Evolutionary conservation across 2,888 invertebrate genomes (phyloP).

Genomic region (Netelia fuscicornis): DNA sequence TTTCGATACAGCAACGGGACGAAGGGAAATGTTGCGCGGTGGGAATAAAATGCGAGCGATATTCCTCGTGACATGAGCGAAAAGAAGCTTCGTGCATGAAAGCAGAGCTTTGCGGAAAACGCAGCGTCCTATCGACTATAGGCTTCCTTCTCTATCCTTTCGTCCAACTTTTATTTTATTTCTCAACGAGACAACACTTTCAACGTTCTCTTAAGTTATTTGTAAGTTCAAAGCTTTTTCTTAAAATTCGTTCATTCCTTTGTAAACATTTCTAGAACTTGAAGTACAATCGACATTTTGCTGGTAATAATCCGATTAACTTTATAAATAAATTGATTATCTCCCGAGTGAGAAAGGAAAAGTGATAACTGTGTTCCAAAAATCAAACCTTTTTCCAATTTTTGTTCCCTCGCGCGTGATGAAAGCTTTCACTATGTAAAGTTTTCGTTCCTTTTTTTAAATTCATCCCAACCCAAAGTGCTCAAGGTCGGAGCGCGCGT

Average conservation of each 20-base stretch:
- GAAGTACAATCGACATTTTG: no score
- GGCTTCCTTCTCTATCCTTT: constrained; percentile 70
- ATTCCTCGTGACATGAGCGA: constrained; percentile 62
- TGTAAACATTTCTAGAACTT: neutral
- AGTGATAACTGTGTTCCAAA: neutral
- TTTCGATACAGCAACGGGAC: constrained; percentile 38
- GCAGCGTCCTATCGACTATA: constrained; percentile 2
- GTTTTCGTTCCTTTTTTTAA: neutral
- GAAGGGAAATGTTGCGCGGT: constrained; percentile 15
- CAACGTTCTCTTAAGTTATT: constrained; percentile 8
- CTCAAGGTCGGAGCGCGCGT: neutral
- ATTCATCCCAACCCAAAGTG: neutral
- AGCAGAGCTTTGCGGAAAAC: constrained; percentile 59
- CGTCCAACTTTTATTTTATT: constrained; percentile 1
- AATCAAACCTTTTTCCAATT: neutral
- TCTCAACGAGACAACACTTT: neutral
- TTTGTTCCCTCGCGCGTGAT: neutral
- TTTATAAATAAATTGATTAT: no score
- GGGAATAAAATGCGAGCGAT: constrained; percentile 53
- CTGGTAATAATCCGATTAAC: no score
- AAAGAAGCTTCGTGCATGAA: constrained; percentile 47
- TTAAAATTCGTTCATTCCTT: neutral
- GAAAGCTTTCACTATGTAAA: neutral
- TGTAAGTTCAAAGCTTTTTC: neutral
- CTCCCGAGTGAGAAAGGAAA: neutral